Evolutionary conservation across 2,797 vertebrate genomes (phyloP), one percentile per base, ranked within the genome.

Genomic region (Poecilia gillii): DNA sequence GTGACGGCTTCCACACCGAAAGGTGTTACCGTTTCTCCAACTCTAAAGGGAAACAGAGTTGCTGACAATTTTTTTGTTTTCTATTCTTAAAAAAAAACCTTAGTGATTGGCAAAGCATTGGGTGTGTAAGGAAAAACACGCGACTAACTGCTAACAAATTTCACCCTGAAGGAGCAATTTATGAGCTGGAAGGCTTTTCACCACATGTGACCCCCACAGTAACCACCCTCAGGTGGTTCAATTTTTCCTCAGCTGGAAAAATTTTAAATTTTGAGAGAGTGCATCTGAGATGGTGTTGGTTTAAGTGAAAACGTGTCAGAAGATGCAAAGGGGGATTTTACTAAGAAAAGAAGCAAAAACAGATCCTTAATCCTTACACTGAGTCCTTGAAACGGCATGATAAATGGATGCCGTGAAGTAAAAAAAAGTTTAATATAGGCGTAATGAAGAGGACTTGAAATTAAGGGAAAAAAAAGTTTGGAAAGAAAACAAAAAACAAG

Each of bases 111-210:
- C 78, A 81, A 83, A 83, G 77, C 82, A 77, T 78, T 47, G 89
- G 91, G 85, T 89, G 92, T 88, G 91, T 91, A 87, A 84, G 93
- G 89, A 92, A 93, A 93, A 93, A 91, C 81, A 64, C 81, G 23
- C 18, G 18, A 66, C 33, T 9, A 68, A 36, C 91, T 94, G 89
- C 81, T 80, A 88, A 90, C 89, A 90, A 90, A 93, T 93, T 94
- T 94, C 8, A 94, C 93, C 88, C 87, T 90, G 78, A 86, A 72
- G 87, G 28, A 20, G 81, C 75, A 86, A 92, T 94, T 95, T 94
- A 93, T 92, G 74, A 73, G 53, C 33, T 81, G 46, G 73, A 75
- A 73, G 49, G 59, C 62, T 76, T 89, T 76, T 86, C 83, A 77
- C 78, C 80, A 90, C 84, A 89, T 87, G 82, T 89, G 88, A 89